Base-by-base conservation (phyloP, 2,797 vertebrate species). In the Acropternis orthonyx region DNA sequence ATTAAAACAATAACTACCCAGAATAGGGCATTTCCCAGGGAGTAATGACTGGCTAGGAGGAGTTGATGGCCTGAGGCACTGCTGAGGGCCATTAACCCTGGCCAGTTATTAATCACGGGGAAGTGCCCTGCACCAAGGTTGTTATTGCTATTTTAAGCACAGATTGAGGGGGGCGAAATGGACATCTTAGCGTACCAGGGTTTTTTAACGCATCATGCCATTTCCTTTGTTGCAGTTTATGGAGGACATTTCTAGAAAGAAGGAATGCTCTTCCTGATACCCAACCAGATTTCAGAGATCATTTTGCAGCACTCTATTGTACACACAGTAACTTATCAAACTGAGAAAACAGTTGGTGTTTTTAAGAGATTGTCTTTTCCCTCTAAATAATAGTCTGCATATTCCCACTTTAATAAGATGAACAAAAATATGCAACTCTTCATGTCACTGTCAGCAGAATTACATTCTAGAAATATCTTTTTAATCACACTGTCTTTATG, bases 81-180 rank as follows among this genome's bases (percentile, higher is more conserved):
- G 95, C 94, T 93, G 77, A 93, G 95, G 77, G 88, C 92, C 80
- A 88, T 96, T 94, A 96, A 97, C 90, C 84, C 90, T 71, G 85
- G 56, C 82, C 30, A 8, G 88, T 85, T 83, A 93, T 94, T 96
- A 95, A 93, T 92, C 34, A 3, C 65, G 67, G 87, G 88, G 88
- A 96, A 96, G 89, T 88, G 92, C 94, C 96, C 90, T 61, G 91
- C 77, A 91, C 88, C 79, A 92, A 93, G 92, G 77, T 78, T 96
- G 87, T 82, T 95, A 71, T 37, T 86, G 81, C 88, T 95, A 94
- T 94, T 96, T 95, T 84, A 91, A 95, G 90, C 79, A 86, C 83
- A 88, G 72, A 61, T 9, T 12, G 66, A 85, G 37, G n/a, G 19
- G 14, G 22, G n/a, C 7, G 15, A 58, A 86, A 94, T n/a, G 76